A percentile compares a stretch with the other conserved stretches of the same genome.
phyloP scores from a whole-genome alignment of 2,797 vertebrate genomes.

The Sebastes hubbsi region DNA sequence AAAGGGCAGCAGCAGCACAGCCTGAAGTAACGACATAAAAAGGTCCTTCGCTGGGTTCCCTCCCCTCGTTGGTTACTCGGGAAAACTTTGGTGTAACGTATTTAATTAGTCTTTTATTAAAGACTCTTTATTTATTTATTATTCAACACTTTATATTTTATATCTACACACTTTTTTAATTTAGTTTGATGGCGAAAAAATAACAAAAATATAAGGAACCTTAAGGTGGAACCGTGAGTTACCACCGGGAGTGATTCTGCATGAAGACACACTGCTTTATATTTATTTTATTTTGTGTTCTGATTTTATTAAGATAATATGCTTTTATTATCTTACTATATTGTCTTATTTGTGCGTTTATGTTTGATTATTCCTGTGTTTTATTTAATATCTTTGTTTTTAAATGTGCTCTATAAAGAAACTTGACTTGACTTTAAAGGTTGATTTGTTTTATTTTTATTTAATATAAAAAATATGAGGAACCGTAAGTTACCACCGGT shows the following conservation, averaged over 20 bases:
- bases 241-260: no score
- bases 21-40: slow-evolving; percentile 61
- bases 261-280: no score
- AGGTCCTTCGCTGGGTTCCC: slow-evolving; percentile 34
- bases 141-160: neutral
- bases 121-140: neutral
- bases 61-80: neutral
- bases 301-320: neutral
- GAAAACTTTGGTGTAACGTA: neutral
- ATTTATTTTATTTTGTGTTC: neutral
- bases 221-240: neutral
- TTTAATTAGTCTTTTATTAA: slow-evolving; percentile 16
- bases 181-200: neutral
- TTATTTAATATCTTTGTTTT: neutral
- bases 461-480: neutral
- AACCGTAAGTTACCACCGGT: neutral
- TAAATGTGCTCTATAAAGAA: neutral
- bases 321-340: neutral
- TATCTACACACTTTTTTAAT: neutral
- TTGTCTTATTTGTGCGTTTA: neutral
- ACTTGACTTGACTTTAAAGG: neutral
- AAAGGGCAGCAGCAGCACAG: slow-evolving; percentile 76
- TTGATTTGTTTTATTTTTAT: neutral
- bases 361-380: neutral
- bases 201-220: neutral